Conservation (phyloP, 2,888 invertebrate species). For the Candidula unifasciata region DNA sequence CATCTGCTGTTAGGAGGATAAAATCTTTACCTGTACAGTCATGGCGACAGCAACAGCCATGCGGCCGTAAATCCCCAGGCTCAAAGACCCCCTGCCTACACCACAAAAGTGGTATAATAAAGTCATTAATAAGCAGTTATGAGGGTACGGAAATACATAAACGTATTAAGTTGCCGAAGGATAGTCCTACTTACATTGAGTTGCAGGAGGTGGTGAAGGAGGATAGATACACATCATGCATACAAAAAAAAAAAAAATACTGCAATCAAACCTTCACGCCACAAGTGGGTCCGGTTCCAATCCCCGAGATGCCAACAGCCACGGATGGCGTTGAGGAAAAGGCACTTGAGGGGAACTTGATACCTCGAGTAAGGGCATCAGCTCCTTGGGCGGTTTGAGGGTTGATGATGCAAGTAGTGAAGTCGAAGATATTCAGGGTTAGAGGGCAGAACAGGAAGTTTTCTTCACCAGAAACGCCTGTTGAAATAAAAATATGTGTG, state of each 20-base stretch:
- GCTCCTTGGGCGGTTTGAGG: neutral
- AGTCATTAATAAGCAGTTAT: too few species aligned
- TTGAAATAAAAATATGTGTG: too few species aligned
- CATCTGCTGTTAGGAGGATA: too few species aligned
- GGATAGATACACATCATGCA: neutral
- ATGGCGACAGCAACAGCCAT: too few species aligned
- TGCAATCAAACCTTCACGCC: neutral
- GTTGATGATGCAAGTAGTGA: neutral
- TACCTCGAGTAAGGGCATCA: neutral
- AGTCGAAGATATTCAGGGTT: neutral
- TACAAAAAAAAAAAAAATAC: neutral
- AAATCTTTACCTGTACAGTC: too few species aligned
- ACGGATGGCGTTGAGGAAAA: neutral
- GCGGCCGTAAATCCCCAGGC: too few species aligned
- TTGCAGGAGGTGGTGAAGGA: neutral
- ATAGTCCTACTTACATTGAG: neutral
- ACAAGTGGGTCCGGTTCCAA: neutral
- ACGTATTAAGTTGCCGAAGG: too few species aligned
- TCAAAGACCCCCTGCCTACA: too few species aligned
- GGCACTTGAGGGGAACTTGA: conserved; percentile 21
- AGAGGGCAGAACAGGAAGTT: conserved; percentile 10
- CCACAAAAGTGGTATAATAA: too few species aligned
- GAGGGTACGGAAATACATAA: too few species aligned
- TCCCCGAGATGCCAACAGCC: neutral
- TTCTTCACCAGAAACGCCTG: conserved; percentile 30